A percentile compares a stretch with the other conserved stretches of the same genome.
Conservation (phyloP, 1,140 invertebrate genomes). For the Schmidtea mediterranea region DNA sequence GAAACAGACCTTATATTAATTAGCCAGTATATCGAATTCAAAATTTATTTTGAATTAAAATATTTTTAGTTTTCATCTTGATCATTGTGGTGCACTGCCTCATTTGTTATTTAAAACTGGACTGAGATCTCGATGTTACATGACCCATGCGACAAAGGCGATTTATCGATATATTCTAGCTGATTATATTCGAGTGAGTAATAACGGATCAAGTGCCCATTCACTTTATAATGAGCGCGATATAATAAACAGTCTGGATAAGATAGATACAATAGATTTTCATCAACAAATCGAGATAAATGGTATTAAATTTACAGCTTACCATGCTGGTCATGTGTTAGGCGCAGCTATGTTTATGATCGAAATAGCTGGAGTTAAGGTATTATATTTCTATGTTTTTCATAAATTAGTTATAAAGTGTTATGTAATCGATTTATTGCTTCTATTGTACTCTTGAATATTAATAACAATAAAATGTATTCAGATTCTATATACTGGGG, state of each 20-base stretch:
- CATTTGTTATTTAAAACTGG: slow-evolving; percentile 92
- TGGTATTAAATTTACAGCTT: slow-evolving; percentile 82
- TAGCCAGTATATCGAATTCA: slow-evolving; percentile 45
- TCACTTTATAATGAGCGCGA: slow-evolving; percentile 30
- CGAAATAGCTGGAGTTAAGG: slow-evolving; percentile 82
- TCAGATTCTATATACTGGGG: slow-evolving; percentile 75
- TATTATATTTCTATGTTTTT: background rate
- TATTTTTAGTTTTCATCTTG: slow-evolving; percentile 53
- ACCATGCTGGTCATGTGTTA: slow-evolving; percentile 84
- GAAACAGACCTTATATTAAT: slow-evolving; percentile 87
- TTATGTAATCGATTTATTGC: slow-evolving; percentile 5
- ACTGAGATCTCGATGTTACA: slow-evolving; percentile 89
- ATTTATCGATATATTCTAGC: slow-evolving; percentile 93
- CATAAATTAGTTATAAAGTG: slow-evolving; percentile 5
- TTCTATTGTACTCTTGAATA: slow-evolving; percentile 1
- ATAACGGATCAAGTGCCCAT: background rate
- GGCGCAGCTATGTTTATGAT: slow-evolving; percentile 99
- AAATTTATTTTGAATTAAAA: background rate
- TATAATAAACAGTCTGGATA: slow-evolving; percentile 83
- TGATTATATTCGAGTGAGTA: slow-evolving; percentile 31
- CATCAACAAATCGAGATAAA: slow-evolving; percentile 60
- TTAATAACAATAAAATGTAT: slow-evolving; percentile 8
- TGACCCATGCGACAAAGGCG: slow-evolving; percentile 98
- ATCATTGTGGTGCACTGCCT: slow-evolving; percentile 85
- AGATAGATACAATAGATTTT: slow-evolving; percentile 40